Evolutionary conservation across 1,140 invertebrate species (phyloP), one percentile per base, ranked within the genome.

Genomic region (Cheumatopsyche charites): DNA sequence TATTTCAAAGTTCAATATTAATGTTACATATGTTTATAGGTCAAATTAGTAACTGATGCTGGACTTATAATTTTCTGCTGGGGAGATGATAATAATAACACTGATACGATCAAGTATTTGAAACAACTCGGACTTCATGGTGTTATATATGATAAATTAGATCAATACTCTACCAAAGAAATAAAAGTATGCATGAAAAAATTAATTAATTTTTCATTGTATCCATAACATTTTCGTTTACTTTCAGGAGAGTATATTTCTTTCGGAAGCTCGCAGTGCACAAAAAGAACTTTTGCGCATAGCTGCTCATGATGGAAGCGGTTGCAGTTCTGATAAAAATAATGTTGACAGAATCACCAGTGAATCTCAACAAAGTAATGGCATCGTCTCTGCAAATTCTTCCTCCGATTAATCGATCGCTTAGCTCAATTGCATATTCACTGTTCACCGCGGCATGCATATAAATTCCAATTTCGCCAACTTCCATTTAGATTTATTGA

Each of bases 31-130:
- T 66, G 25, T 43, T 42, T 77, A 68, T 77, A 87, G 86, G 89
- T 96, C 0, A 88, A 92, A 76, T 79, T 91, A 58, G 92, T 92
- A 0, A 90, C 90, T 74, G 87, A 92, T 74, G 86, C 89, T 26
- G 91, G 92, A 13, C 85, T 98, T 17, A 88, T 97, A 1, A 88
- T 97, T 47, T 98, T 98, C 80, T 96, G 94, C 79, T 98, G 96
- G 96, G 96, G 96, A 4, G 95, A 98, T 79, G 94, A 97, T 79
- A 96, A 96, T 78, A 97, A 97, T 77, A 90, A 94, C 79, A 89
- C 90, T 70, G 88, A 89, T n/a, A 94, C 92, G 0, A 95, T 97
- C 47, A 90, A 91, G 75, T 87, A 91, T 78, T 85, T 98, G 0
- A 96, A 96, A 81, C 86, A 91, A 74, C 85, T 95, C 62, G 95